Conservation (phyloP, 2,888 invertebrate genomes). For the Polyommatus icarus region DNA sequence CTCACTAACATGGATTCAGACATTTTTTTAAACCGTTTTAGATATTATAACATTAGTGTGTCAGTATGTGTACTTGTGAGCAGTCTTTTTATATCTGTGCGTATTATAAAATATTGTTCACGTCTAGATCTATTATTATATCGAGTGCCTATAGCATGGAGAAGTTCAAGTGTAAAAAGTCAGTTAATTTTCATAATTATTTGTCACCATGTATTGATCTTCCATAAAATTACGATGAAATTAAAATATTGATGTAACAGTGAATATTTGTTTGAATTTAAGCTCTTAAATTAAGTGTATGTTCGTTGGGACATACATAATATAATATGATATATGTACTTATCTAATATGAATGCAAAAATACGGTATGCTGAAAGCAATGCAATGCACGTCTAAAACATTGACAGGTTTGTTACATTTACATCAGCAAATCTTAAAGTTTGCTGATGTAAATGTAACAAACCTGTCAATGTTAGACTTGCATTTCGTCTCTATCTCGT, state of each 20-base stretch:
- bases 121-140: conserved; percentile 78
- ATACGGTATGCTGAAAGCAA: neutral
- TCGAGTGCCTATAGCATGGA: conserved; percentile 80
- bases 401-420: too few species aligned
- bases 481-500: too few species aligned
- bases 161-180: conserved; percentile 77
- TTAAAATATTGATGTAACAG: conserved; percentile 81
- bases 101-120: conserved; percentile 75
- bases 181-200: conserved; percentile 77
- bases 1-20: conserved; percentile 52
- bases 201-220: conserved; percentile 81
- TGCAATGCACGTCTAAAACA: too few species aligned
- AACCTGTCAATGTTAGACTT: too few species aligned
- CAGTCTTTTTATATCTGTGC: conserved; percentile 74
- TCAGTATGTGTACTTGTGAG: conserved; percentile 70
- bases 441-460: neutral
- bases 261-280: conserved; percentile 66
- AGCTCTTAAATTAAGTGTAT: neutral
- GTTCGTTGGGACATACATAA: too few species aligned
- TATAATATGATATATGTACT: too few species aligned
- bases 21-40: conserved; percentile 65
- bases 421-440: neutral
- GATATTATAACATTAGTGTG: conserved; percentile 71
- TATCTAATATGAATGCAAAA: neutral
- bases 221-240: conserved; percentile 81